These are phyloP conservation scores for Hyles lineata DNA, from an alignment of 2,888 invertebrate genomes.

Conservation along the genomic window DNA sequence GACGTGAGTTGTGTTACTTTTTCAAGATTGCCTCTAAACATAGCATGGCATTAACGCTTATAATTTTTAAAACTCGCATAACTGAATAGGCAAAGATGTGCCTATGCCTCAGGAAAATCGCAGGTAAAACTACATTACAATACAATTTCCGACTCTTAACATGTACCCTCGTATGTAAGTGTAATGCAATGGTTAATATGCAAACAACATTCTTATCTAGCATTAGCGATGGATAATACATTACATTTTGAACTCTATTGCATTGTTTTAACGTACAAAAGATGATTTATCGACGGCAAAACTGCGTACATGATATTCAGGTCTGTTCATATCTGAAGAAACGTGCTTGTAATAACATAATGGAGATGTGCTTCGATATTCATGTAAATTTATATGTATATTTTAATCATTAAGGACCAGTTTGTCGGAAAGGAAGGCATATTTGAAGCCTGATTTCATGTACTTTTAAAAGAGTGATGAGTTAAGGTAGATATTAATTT, in stretches of 20 bases:
- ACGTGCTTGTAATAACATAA: background rate
- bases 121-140: conserved; percentile 1
- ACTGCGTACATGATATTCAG: conserved; percentile 3
- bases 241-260: conserved; percentile 7
- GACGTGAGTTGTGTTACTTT: too few species aligned
- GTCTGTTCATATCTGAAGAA: conserved; percentile 13
- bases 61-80: background rate
- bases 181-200: conserved; percentile 1
- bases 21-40: too few species aligned
- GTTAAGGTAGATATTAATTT: too few species aligned
- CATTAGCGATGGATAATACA: background rate
- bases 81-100: background rate
- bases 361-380: too few species aligned
- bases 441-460: too few species aligned
- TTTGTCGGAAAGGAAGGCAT: too few species aligned
- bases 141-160: background rate
- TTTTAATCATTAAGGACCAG: background rate
- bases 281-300: conserved; percentile 12
- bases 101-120: background rate
- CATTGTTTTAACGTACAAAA: conserved; percentile 15
- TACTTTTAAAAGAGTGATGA: too few species aligned
- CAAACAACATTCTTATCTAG: background rate
- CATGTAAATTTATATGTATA: background rate
- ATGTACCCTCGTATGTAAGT: background rate
- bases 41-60: too few species aligned